These are phyloP conservation scores for Eugnorisma glareosa DNA, from an alignment of 2,888 invertebrate genomes.

Conservation along the genomic window DNA sequence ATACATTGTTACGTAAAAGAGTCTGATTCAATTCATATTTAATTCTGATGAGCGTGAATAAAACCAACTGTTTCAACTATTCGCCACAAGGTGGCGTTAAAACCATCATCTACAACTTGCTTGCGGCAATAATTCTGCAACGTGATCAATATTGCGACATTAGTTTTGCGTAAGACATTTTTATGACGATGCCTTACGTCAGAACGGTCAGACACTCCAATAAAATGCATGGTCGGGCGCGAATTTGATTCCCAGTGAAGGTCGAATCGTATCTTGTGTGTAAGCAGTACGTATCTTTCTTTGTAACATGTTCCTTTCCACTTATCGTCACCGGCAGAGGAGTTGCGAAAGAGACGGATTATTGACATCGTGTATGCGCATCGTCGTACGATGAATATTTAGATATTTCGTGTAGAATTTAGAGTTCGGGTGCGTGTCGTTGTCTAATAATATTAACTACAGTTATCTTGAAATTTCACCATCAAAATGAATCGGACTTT, in stretches of 20 bases:
- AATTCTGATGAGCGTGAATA: neutral
- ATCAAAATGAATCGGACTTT: neutral
- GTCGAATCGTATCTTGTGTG: slow-evolving; percentile 19
- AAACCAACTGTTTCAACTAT: neutral
- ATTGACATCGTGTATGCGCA: slow-evolving; percentile 29
- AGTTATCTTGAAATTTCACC: neutral
- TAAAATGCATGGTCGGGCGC: slow-evolving; percentile 26
- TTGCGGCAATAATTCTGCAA: no score
- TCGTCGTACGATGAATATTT: slow-evolving; percentile 5
- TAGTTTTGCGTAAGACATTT: slow-evolving; percentile 48
- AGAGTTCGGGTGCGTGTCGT: neutral
- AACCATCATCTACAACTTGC: neutral
- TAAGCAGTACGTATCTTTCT: neutral
- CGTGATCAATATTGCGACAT: slow-evolving; percentile 33
- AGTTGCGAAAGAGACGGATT: slow-evolving; percentile 2
- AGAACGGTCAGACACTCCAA: slow-evolving; percentile 18
- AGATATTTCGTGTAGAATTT: neutral
- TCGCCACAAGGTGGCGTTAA: slow-evolving; percentile 20
- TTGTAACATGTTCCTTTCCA: slow-evolving; percentile 23
- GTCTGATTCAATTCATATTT: neutral
- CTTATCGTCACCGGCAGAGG: neutral
- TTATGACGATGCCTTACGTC: slow-evolving; percentile 52
- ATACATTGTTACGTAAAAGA: neutral
- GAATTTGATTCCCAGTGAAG: slow-evolving; percentile 45
- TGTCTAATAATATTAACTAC: neutral